phyloP scores from a whole-genome alignment of 2,888 invertebrate species.

The Melanargia galathea region DNA sequence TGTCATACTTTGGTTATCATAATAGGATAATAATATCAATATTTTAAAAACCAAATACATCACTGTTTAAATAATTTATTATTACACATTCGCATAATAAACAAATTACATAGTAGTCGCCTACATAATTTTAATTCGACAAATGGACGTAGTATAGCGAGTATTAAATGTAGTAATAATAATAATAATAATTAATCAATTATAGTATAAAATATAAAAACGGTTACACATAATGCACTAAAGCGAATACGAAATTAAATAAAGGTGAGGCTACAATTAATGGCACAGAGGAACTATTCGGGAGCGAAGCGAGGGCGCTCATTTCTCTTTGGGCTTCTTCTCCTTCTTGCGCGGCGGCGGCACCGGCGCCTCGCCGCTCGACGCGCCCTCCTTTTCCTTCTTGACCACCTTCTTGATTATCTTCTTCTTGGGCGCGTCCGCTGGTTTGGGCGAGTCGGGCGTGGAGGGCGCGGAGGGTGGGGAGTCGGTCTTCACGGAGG shows the following conservation, averaged over 20 bases:
- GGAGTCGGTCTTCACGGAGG: constrained; percentile 60
- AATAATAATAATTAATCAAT: constrained; percentile 30
- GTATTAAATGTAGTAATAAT: constrained; percentile 46
- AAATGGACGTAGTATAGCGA: constrained; percentile 60
- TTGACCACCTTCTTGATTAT: constrained; percentile 78
- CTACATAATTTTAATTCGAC: constrained; percentile 53
- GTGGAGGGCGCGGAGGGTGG: constrained; percentile 35
- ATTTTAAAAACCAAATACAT: constrained; percentile 43
- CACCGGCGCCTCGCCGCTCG: constrained; percentile 68
- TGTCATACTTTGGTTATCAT: constrained; percentile 64
- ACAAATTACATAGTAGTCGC: constrained; percentile 51
- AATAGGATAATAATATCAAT: constrained; percentile 45
- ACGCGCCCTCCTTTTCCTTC: constrained; percentile 73
- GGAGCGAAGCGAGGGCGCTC: constrained; percentile 61
- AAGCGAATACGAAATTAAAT: constrained; percentile 72
- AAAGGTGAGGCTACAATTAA: constrained; percentile 66
- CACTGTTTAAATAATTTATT: constrained; percentile 40
- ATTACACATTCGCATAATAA: constrained; percentile 51
- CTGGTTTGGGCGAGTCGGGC: constrained; percentile 41
- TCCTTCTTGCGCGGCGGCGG: constrained; percentile 82
- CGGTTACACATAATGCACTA: constrained; percentile 70
- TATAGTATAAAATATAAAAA: constrained; percentile 59
- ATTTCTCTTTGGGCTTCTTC: constrained; percentile 80
- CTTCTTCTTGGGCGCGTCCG: constrained; percentile 67
- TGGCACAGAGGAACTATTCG: constrained; percentile 76